A percentile compares a stretch with the other conserved stretches of the same genome.
phyloP scores from a whole-genome alignment of 2,888 invertebrate species.

The Machimus rusticus region DNA sequence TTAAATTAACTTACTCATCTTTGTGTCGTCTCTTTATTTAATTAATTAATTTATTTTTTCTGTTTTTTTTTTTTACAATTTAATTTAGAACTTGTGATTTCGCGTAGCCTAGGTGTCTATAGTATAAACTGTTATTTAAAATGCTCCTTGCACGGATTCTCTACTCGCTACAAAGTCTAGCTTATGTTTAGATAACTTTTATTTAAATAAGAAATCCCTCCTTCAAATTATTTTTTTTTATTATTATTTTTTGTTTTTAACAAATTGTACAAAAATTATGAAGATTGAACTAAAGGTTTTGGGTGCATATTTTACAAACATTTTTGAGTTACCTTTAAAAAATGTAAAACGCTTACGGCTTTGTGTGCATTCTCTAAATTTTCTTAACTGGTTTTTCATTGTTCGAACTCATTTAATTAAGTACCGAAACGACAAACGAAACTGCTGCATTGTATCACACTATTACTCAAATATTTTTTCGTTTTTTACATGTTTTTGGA shows the following conservation, averaged over 20 bases:
- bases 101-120: slow-evolving; percentile 40
- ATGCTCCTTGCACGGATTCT: slow-evolving; percentile 1
- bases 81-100: slow-evolving; percentile 47
- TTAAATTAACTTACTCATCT: background rate
- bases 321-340: slow-evolving; percentile 4
- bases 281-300: background rate
- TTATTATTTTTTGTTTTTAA: background rate
- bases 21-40: background rate
- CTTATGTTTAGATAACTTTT: background rate
- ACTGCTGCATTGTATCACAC: slow-evolving; percentile 24
- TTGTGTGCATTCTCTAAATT: background rate
- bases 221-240: background rate
- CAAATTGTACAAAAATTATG: background rate
- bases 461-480: background rate
- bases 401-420: background rate
- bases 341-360: slow-evolving; percentile 11
- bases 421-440: background rate
- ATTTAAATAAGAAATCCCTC: background rate
- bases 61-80: slow-evolving; percentile 30
- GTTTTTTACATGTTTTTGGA: background rate
- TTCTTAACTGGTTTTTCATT: background rate
- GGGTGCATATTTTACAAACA: background rate
- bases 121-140: slow-evolving; percentile 22
- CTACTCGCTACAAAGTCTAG: slow-evolving; percentile 10
- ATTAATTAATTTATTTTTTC: slow-evolving; percentile 3